These are phyloP conservation scores for Thelaira solivaga DNA, from an alignment of 2,888 invertebrate genomes.

Conservation along the genomic window DNA sequence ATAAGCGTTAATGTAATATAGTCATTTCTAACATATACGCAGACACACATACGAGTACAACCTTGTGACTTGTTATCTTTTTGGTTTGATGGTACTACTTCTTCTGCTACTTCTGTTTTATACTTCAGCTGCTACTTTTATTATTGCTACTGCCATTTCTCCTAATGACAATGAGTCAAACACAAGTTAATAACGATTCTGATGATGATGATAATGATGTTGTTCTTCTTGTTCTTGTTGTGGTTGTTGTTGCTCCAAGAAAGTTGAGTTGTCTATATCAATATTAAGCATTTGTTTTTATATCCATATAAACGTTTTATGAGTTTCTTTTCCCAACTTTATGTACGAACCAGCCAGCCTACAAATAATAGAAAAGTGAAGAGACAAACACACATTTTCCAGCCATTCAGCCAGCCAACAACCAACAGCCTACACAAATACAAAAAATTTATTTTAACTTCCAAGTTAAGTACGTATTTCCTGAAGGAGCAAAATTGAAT, in stretches of 20 bases:
- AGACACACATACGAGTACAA: not conserved
- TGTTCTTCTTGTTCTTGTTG: not conserved
- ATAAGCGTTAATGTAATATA: conserved; percentile 18
- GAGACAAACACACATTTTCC: too few species aligned
- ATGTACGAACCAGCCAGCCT: conserved; percentile 26
- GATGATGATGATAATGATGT: not conserved
- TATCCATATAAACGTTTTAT: conserved; percentile 51
- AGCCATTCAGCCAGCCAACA: too few species aligned
- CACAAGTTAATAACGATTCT: conserved; percentile 14
- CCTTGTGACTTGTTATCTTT: conserved; percentile 40
- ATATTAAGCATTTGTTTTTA: conserved; percentile 58
- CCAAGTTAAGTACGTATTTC: conserved; percentile 39
- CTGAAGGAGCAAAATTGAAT: conserved; percentile 25
- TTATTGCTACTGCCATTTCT: conserved; percentile 53
- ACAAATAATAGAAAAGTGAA: too few species aligned
- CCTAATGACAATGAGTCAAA: conserved; percentile 49
- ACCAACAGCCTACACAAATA: too few species aligned
- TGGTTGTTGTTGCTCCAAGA: not conserved
- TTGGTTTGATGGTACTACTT: conserved; percentile 32
- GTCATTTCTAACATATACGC: not conserved
- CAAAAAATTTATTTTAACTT: not conserved
- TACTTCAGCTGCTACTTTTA: conserved; percentile 34
- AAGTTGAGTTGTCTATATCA: conserved; percentile 50
- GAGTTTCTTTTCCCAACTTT: conserved; percentile 16
- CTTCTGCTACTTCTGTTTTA: conserved; percentile 39